Evolutionary conservation across 1,140 invertebrate species (phyloP).

Genomic region (Zaprionus lachaisei): DNA sequence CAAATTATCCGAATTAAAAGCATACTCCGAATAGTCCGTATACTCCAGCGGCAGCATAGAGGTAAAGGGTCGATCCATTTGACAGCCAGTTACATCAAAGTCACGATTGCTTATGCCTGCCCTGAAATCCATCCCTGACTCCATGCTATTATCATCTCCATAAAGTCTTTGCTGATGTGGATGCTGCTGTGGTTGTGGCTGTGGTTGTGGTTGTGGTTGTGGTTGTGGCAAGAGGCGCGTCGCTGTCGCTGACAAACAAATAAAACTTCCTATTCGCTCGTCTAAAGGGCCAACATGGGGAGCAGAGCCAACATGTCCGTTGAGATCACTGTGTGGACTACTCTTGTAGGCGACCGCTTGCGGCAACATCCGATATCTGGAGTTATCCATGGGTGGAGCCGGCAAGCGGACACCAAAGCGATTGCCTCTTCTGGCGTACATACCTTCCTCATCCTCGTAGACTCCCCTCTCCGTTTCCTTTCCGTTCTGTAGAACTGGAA

Average conservation of each 20-base stretch:
- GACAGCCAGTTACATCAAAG: conserved; percentile 35
- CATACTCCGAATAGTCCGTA: conserved; percentile 89
- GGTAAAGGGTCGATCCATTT: conserved; percentile 59
- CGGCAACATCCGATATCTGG: conserved; percentile 76
- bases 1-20: conserved; percentile 59
- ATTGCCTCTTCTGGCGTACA: conserved; percentile 42
- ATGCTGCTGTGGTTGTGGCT: conserved; percentile 11
- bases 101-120: conserved; percentile 28
- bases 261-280: conserved; percentile 43
- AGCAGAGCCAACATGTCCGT: conserved; percentile 76
- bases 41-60: conserved; percentile 84
- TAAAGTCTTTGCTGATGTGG: conserved; percentile 38
- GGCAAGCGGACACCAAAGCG: conserved; percentile 58
- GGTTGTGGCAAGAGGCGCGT: conserved; percentile 59
- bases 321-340: conserved; percentile 33
- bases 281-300: conserved; percentile 50
- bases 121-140: conserved; percentile 20
- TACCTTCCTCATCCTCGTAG: conserved; percentile 51
- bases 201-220: conserved; percentile 31
- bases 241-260: conserved; percentile 69
- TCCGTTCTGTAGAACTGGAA: conserved; percentile 51
- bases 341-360: conserved; percentile 44
- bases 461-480: conserved; percentile 20
- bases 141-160: conserved; percentile 39
- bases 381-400: conserved; percentile 69